Conservation (phyloP, 2,888 invertebrate species). For the Phanerotoma sp. region DNA sequence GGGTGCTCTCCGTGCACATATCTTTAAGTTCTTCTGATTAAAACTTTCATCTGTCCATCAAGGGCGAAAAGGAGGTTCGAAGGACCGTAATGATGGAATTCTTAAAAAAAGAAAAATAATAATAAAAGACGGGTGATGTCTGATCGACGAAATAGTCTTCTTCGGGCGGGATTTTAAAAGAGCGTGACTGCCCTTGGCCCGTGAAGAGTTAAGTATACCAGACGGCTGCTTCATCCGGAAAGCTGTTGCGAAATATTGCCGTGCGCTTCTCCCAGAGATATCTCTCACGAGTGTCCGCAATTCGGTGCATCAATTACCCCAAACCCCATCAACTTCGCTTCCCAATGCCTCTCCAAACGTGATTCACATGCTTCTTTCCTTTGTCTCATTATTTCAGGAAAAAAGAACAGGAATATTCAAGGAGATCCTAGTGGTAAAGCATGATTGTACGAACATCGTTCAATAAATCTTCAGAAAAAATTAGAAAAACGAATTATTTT, state of each 20-base stretch:
- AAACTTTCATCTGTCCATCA: conserved; percentile 26
- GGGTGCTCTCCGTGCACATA: not conserved
- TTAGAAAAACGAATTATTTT: too few species aligned
- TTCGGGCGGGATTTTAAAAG: conserved; percentile 8
- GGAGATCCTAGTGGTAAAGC: too few species aligned
- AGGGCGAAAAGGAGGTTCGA: conserved; percentile 9
- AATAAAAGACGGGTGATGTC: conserved; percentile 4
- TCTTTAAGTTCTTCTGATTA: conserved; percentile 9
- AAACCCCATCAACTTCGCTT: not conserved
- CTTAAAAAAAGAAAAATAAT: conserved; percentile 1
- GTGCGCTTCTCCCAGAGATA: conserved; percentile 14
- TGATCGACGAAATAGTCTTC: conserved; percentile 13
- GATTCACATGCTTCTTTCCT: conserved; percentile 2
- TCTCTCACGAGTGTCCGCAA: conserved; percentile 17
- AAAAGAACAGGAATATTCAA: too few species aligned
- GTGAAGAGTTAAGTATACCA: conserved; percentile 1
- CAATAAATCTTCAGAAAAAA: too few species aligned
- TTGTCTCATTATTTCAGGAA: not conserved
- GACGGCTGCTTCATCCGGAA: conserved; percentile 10
- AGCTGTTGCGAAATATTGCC: conserved; percentile 22
- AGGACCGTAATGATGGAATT: conserved; percentile 6
- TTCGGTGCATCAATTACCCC: conserved; percentile 38
- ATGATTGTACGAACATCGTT: too few species aligned
- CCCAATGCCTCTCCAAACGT: not conserved
- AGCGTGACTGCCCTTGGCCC: conserved; percentile 37